phyloP scores from a whole-genome alignment of 2,888 invertebrate species.

The Drosophila anomalata region DNA sequence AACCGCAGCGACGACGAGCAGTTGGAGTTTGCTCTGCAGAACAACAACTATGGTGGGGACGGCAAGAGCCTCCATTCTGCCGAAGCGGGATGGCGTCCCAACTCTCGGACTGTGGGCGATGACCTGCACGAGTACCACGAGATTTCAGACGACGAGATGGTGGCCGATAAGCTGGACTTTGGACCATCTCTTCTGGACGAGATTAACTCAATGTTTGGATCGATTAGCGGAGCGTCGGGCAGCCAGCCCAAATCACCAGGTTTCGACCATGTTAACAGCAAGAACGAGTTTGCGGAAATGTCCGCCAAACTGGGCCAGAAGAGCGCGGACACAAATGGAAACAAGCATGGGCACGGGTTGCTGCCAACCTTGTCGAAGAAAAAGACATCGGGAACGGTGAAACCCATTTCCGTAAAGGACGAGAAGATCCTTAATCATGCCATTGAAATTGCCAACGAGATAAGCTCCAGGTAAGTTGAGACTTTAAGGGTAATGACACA shows the following conservation, averaged over 20 bases:
- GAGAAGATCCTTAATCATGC: constrained; percentile 96
- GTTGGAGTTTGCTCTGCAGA: constrained; percentile 79
- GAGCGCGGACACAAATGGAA: constrained; percentile 76
- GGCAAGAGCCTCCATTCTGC: constrained; percentile 57
- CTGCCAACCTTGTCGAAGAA: constrained; percentile 76
- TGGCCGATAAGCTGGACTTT: constrained; percentile 87
- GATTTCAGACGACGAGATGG: constrained; percentile 90
- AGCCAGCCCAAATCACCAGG: constrained; percentile 83
- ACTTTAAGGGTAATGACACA: too few species aligned
- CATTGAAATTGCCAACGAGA: constrained; percentile 96
- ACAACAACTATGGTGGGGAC: constrained; percentile 82
- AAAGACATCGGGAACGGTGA: constrained; percentile 85
- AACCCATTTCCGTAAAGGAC: constrained; percentile 96
- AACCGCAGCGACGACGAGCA: constrained; percentile 61
- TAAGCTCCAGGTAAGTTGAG: constrained; percentile 88
- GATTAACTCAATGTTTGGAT: constrained; percentile 94
- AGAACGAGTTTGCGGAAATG: constrained; percentile 89
- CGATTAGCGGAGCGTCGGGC: constrained; percentile 83
- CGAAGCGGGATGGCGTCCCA: constrained; percentile 59
- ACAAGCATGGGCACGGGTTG: constrained; percentile 66
- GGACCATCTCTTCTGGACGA: constrained; percentile 96
- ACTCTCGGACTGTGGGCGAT: constrained; percentile 65
- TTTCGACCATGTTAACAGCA: constrained; percentile 87
- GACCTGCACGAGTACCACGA: constrained; percentile 91
- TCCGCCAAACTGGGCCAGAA: constrained; percentile 83